phyloP scores from a whole-genome alignment of 2,797 vertebrate species.

The Pteronotus mesoamericanus region DNA sequence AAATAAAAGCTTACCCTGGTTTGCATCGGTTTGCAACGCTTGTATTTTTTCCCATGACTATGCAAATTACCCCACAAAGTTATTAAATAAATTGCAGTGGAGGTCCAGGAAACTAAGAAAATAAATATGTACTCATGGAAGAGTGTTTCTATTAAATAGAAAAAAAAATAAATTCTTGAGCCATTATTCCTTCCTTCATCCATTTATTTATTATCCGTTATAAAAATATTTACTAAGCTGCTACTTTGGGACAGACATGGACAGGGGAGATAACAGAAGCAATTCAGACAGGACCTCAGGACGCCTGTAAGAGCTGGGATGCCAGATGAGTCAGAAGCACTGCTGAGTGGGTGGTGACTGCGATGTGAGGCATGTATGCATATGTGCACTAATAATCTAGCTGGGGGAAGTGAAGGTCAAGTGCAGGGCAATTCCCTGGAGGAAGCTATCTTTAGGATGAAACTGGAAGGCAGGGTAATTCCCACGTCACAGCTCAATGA shows the following conservation, averaged over 20 bases:
- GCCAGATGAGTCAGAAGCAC: neutral
- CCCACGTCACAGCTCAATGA: neutral
- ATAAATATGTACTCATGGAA: neutral
- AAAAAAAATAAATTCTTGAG: constrained; percentile 23
- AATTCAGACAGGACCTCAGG: neutral
- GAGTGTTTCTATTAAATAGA: neutral
- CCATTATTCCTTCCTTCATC: neutral
- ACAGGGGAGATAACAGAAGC: neutral
- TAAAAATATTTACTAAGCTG: neutral
- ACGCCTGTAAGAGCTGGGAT: neutral
- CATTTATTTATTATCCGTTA: constrained; percentile 32
- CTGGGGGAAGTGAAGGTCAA: neutral
- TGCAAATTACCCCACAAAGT: constrained; percentile 1
- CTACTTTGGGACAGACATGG: neutral
- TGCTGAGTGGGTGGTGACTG: no score
- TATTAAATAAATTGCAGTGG: neutral
- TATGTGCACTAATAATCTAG: neutral
- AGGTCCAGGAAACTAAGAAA: constrained; percentile 17
- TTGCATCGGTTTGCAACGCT: neutral
- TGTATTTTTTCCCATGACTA: neutral
- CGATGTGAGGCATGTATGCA: neutral
- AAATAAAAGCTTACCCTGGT: neutral
- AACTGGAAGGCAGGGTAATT: neutral
- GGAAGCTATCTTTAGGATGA: neutral
- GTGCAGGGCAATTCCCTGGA: neutral